Conservation (phyloP, 2,797 vertebrate genomes). For the Melanotaenia maccullochi region DNA sequence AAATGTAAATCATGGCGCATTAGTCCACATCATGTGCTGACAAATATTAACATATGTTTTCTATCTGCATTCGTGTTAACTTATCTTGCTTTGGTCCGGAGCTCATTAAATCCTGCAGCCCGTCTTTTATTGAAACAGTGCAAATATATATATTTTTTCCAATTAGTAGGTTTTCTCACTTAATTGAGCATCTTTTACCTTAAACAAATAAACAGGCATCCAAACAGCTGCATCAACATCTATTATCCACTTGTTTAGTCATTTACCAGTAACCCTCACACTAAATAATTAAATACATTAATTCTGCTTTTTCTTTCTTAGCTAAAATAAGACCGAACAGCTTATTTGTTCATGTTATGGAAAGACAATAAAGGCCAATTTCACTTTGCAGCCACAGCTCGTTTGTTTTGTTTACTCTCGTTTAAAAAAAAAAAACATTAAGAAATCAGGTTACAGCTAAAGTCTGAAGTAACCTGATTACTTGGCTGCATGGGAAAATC, state of each 20-base stretch:
- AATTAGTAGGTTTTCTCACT: background rate
- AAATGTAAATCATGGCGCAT: conserved; percentile 23
- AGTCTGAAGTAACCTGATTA: background rate
- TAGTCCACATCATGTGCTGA: conserved; percentile 9
- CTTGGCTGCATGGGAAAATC: background rate
- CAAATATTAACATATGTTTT: conserved; percentile 11
- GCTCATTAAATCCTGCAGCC: background rate
- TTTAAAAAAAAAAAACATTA: background rate
- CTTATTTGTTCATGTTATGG: background rate
- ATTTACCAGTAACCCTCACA: conserved; percentile 9
- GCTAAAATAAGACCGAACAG: background rate
- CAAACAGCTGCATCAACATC: too few relatives aligned
- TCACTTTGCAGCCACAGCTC: background rate
- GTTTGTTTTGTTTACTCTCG: background rate
- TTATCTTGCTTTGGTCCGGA: background rate
- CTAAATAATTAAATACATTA: conserved; percentile 8
- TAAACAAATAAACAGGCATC: conserved; percentile 9
- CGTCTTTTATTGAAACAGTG: background rate
- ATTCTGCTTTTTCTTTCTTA: conserved; percentile 8
- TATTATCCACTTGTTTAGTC: too few relatives aligned
- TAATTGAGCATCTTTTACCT: background rate
- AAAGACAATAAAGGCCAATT: background rate
- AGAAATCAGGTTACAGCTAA: background rate
- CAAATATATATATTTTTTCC: too few relatives aligned
- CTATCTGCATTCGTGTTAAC: conserved; percentile 6